These are phyloP conservation scores for Micoletzkya japonica DNA, from an alignment of 2,888 invertebrate genomes.

Conservation along the genomic window DNA sequence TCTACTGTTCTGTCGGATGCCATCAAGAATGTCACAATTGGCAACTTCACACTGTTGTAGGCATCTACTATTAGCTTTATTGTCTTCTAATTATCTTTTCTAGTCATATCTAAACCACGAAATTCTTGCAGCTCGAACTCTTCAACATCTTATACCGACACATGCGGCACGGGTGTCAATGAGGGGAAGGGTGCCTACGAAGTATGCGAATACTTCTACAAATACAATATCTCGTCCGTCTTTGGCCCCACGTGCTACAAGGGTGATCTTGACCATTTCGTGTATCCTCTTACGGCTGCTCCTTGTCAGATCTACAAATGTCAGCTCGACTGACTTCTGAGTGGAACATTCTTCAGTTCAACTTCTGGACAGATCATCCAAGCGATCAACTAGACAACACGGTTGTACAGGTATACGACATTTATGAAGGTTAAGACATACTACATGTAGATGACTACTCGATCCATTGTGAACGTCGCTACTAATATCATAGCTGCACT, in stretches of 20 bases:
- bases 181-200: conserved; percentile 6
- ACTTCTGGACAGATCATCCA: conserved; percentile 35
- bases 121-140: too few relatives aligned
- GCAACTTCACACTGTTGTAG: too few relatives aligned
- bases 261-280: conserved; percentile 12
- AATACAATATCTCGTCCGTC: conserved; percentile 27
- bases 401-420: conserved; percentile 29
- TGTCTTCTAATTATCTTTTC: too few relatives aligned
- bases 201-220: conserved; percentile 17
- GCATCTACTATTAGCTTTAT: too few relatives aligned
- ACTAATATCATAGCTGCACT: conserved; percentile 4
- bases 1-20: too few relatives aligned
- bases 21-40: too few relatives aligned
- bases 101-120: too few relatives aligned
- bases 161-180: not conserved
- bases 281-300: not conserved
- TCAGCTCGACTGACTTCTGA: conserved; percentile 29
- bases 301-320: conserved; percentile 31
- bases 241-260: conserved; percentile 34
- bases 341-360: conserved; percentile 36
- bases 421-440: not conserved
- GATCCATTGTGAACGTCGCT: conserved; percentile 5
- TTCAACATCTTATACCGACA: too few relatives aligned
- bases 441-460: conserved; percentile 11
- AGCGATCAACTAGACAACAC: conserved; percentile 28